Evolutionary conservation across 2,113 vertebrate species (phyloP), one percentile per base, ranked within the genome.

Genomic region (Albula glossodonta): DNA sequence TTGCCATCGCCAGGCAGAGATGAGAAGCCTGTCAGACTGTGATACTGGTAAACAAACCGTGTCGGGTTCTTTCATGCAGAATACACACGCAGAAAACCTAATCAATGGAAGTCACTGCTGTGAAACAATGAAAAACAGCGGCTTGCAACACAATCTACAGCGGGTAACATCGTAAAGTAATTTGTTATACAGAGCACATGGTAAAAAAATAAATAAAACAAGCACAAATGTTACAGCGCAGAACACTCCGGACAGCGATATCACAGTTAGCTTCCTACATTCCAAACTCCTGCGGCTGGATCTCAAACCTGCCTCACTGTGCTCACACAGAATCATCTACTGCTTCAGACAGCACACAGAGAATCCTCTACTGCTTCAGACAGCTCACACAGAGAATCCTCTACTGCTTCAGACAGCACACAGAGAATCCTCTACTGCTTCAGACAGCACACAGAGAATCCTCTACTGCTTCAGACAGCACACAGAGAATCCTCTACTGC

Each of bases 41-140:
- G n/a, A 56, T 31, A 25, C 56, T 12, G 25, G 51, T 25, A 81
- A 53, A 53, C 41, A 53, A 31, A 31, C 51, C 17, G 51, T 31
- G 80, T 31, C 51, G n/a, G 51, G 11, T 5, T 50, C 80, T 56
- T 53, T 87, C 81, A 19, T 25, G 88, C 83, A 74, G 78, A 77
- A 90, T 86, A 88, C 90, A 89, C 78, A 81, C 51, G 7, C 87
- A 17, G 80, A 70, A 41, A 41, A 31, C 87, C 82, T 52, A 1
- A 48, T 66, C 84, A 81, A 53, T 56, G 80, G 51, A 52, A 53
- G 51, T 31, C 80, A 25, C 80, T 56, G 11, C 13, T 31, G 80
- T 12, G 11, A 12, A 41, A 31, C 51, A 52, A 53, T 31, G 22
- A 10, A 22, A n/a, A 31, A 56, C 49, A 11, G 78, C 78, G 17